A percentile compares a stretch with the other conserved stretches of the same genome.
phyloP scores from a whole-genome alignment of 2,888 invertebrate species.

The Aradus depressus region DNA sequence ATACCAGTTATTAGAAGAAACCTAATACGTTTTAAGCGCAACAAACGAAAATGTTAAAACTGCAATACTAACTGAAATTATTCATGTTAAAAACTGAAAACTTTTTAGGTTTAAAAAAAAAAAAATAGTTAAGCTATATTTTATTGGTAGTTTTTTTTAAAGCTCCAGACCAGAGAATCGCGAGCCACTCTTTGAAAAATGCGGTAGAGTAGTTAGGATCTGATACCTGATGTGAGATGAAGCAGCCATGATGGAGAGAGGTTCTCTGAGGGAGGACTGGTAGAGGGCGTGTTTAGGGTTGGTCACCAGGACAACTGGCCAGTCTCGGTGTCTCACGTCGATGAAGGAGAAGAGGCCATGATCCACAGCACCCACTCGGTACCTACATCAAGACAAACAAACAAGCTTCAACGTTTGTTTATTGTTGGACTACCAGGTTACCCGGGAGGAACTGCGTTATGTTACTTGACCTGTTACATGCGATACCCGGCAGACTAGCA shows the following conservation, averaged over 20 bases:
- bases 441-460: too few relatives aligned
- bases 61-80: too few relatives aligned
- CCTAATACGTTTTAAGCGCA: too few relatives aligned
- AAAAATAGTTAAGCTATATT: neutral
- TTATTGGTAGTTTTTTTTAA: too few relatives aligned
- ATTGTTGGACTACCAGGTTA: too few relatives aligned
- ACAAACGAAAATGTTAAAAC: too few relatives aligned
- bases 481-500: too few relatives aligned
- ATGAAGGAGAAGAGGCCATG: constrained; percentile 78
- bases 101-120: neutral
- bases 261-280: constrained; percentile 60
- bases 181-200: neutral
- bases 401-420: too few relatives aligned
- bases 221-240: constrained; percentile 66
- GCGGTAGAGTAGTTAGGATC: constrained; percentile 4
- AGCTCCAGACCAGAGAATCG: neutral
- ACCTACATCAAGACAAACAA: too few relatives aligned
- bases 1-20: too few relatives aligned
- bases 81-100: too few relatives aligned
- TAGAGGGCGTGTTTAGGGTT: constrained; percentile 82
- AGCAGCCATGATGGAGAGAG: constrained; percentile 48
- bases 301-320: constrained; percentile 75
- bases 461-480: too few relatives aligned
- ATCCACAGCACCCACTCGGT: constrained; percentile 72
- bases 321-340: constrained; percentile 60